phyloP scores from a whole-genome alignment of 2,888 invertebrate species.

The Axea sp. region DNA sequence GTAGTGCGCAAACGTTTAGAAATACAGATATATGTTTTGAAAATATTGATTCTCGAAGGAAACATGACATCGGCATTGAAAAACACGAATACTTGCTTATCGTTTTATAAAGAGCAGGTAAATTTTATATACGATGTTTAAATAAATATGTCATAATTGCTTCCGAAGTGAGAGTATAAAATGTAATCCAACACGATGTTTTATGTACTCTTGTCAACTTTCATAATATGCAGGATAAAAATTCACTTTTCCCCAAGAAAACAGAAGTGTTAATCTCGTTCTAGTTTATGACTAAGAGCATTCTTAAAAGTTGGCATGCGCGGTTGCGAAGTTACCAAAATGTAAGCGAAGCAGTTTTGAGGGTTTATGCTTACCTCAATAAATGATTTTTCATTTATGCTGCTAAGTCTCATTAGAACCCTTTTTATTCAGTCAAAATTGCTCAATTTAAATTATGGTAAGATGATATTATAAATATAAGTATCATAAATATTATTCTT shows the following conservation, averaged over 20 bases:
- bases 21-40: slow-evolving; percentile 53
- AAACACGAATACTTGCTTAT: slow-evolving; percentile 14
- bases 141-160: no score
- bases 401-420: slow-evolving; percentile 40
- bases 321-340: slow-evolving; percentile 49
- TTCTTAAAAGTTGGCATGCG: slow-evolving; percentile 52
- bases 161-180: no score
- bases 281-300: slow-evolving; percentile 43
- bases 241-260: slow-evolving; percentile 42
- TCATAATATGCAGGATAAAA: slow-evolving; percentile 35
- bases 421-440: slow-evolving; percentile 32
- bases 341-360: slow-evolving; percentile 48
- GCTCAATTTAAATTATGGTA: no score
- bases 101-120: no score
- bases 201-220: slow-evolving; percentile 29
- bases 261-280: slow-evolving; percentile 52
- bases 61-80: slow-evolving; percentile 41
- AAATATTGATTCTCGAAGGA: slow-evolving; percentile 50
- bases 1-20: slow-evolving; percentile 45
- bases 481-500: no score
- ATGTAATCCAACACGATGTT: slow-evolving; percentile 3
- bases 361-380: slow-evolving; percentile 43
- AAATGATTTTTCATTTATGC: slow-evolving; percentile 51
- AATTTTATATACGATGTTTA: no score
- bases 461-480: no score